Conservation (phyloP, 2,888 invertebrate species). For the Polymixis flavicincta region DNA sequence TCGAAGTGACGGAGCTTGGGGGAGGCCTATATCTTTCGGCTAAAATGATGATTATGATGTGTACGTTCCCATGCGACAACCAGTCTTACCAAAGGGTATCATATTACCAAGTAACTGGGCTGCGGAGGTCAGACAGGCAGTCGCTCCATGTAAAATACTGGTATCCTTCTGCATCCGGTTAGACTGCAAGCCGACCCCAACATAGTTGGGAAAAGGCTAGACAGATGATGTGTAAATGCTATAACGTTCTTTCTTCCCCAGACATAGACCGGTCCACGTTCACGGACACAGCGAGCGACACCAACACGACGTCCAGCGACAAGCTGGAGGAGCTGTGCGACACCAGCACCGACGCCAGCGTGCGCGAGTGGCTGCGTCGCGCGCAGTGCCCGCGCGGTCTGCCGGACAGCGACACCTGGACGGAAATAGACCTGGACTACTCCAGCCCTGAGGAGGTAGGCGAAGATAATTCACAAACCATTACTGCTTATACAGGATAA, state of each 20-base stretch:
- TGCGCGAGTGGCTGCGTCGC: constrained; percentile 84
- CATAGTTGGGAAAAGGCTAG: no score
- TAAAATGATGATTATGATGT: no score
- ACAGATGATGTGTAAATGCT: not conserved
- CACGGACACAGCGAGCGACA: constrained; percentile 84
- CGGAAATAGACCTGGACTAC: constrained; percentile 93
- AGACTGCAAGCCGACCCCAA: no score
- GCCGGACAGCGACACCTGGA: constrained; percentile 92
- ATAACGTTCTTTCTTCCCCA: constrained; percentile 40
- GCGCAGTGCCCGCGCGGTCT: constrained; percentile 72
- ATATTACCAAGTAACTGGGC: no score
- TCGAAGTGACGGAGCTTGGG: no score
- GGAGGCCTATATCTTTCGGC: no score
- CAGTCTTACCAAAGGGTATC: no score
- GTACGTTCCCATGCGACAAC: no score
- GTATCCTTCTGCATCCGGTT: no score
- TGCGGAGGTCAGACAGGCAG: no score
- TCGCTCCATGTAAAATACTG: no score
- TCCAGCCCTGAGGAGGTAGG: constrained; percentile 92
- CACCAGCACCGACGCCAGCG: constrained; percentile 81
- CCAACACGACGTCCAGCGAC: constrained; percentile 80
- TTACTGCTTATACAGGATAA: not conserved
- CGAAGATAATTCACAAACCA: not conserved
- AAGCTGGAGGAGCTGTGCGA: constrained; percentile 81
- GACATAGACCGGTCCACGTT: constrained; percentile 83